phyloP scores from a whole-genome alignment of 2,113 vertebrate species.

The Xenopus tropicalis region UCB_Xtro_10.0 CM004449.2:84129501-84130000 shows the following conservation, averaged over 20 bases:
- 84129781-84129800: background rate
- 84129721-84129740: slow-evolving; percentile 30
- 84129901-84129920: no score
- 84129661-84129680: slow-evolving; percentile 47
- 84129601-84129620: slow-evolving; percentile 55
- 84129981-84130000: no score
- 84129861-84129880: no score
- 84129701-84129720: slow-evolving; percentile 40
- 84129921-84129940: no score
- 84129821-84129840: no score
- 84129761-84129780: slow-evolving; percentile 11
- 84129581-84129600: slow-evolving; percentile 54
- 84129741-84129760: slow-evolving; percentile 17
- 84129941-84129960: no score
- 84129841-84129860: no score
- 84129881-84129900: no score
- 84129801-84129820: background rate
- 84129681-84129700: slow-evolving; percentile 54
- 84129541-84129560: slow-evolving; percentile 47
- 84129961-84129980: no score
- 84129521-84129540: slow-evolving; percentile 27
- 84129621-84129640: slow-evolving; percentile 59
- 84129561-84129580: slow-evolving; percentile 58
- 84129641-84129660: slow-evolving; percentile 53
- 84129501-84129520: background rate